Conservation (phyloP, 1,140 invertebrate genomes). For the Mercenaria mercenaria region DNA sequence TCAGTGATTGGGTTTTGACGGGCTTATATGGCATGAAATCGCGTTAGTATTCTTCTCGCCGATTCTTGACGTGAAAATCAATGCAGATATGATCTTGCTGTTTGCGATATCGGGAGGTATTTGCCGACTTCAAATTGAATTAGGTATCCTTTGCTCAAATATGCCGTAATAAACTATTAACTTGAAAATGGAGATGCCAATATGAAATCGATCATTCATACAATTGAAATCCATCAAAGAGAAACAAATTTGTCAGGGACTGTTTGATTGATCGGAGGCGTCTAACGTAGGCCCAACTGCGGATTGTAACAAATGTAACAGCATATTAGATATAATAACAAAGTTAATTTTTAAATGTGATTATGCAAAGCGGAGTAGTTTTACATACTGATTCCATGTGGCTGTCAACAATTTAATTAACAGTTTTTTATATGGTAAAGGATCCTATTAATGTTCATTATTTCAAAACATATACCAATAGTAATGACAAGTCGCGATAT, state of each 20-base stretch:
- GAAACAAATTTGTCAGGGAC: neutral
- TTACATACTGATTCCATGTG: too few relatives aligned
- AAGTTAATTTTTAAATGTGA: too few relatives aligned
- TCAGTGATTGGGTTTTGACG: conserved; percentile 47
- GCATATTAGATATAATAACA: too few relatives aligned
- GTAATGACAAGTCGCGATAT: too few relatives aligned
- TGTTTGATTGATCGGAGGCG: too few relatives aligned
- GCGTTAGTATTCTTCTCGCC: conserved; percentile 20
- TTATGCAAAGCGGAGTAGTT: too few relatives aligned
- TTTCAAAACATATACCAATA: too few relatives aligned
- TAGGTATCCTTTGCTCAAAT: conserved; percentile 8
- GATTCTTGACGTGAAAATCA: conserved; percentile 27
- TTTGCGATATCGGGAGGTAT: conserved; percentile 1
- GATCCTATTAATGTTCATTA: too few relatives aligned
- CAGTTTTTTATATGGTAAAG: too few relatives aligned
- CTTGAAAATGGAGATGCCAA: conserved; percentile 17
- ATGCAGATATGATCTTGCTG: neutral
- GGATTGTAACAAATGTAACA: too few relatives aligned
- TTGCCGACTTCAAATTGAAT: conserved; percentile 17
- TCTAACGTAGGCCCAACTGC: too few relatives aligned
- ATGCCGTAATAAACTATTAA: conserved; percentile 20
- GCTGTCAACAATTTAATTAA: too few relatives aligned
- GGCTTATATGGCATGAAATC: conserved; percentile 21
- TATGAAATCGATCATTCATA: neutral
- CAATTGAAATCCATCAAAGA: conserved; percentile 5